phyloP scores from a whole-genome alignment of 2,113 vertebrate genomes.

The Garra rufa region DNA sequence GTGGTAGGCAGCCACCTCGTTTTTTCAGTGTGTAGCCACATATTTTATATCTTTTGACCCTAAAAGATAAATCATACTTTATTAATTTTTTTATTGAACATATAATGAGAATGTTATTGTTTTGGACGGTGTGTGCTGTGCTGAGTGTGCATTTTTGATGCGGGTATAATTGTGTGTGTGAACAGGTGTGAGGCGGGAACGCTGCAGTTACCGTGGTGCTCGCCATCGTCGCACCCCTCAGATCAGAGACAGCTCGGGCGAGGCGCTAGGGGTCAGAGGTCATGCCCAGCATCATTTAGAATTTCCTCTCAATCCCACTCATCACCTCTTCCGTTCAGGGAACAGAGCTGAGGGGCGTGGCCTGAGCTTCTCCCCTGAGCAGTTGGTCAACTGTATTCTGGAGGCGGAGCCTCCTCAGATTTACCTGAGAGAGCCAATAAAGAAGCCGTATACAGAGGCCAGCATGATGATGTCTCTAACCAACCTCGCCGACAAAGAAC shows the following conservation, averaged over 20 bases:
- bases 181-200: conserved; percentile 87
- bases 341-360: conserved; percentile 64
- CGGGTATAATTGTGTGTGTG: neutral
- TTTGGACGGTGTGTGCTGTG: neutral
- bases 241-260: conserved; percentile 63
- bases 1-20: conserved; percentile 77
- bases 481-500: conserved; percentile 92
- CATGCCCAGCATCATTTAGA: conserved; percentile 66
- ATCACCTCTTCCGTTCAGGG: neutral
- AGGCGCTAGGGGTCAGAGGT: conserved; percentile 63
- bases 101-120: no score
- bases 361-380: conserved; percentile 81
- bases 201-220: conserved; percentile 84
- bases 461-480: conserved; percentile 99
- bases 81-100: no score
- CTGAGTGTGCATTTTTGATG: neutral
- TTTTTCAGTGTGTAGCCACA: neutral
- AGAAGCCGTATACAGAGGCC: conserved; percentile 90
- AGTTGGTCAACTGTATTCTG: conserved; percentile 87
- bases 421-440: conserved; percentile 84
- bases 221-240: conserved; percentile 79
- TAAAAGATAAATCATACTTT: neutral
- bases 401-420: conserved; percentile 93
- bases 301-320: conserved; percentile 61
- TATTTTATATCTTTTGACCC: neutral